A percentile compares a stretch with the other conserved stretches of the same genome.
phyloP scores from a whole-genome alignment of 2,113 vertebrate genomes.

The Xiphophorus maculatus region DNA sequence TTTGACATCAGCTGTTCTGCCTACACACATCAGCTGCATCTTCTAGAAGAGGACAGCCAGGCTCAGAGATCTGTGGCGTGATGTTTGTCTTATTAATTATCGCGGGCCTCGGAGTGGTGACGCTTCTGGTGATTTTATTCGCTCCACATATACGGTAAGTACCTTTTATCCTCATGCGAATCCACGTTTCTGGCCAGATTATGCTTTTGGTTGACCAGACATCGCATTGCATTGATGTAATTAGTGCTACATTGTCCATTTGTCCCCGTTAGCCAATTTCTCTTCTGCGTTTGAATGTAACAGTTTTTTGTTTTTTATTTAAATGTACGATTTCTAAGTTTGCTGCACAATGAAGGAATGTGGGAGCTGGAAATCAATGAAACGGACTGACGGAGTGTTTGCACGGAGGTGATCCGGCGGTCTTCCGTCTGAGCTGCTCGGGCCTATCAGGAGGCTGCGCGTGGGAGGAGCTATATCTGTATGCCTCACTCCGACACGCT shows the following conservation, averaged over 20 bases:
- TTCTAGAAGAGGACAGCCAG: slow-evolving; percentile 25
- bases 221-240: neutral
- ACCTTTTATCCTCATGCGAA: neutral
- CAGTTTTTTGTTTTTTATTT: neutral
- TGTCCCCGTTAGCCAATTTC: neutral
- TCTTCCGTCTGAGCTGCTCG: slow-evolving; percentile 39
- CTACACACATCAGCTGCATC: slow-evolving; percentile 37
- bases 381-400: slow-evolving; percentile 25
- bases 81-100: slow-evolving; percentile 73
- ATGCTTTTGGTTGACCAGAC: neutral
- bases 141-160: slow-evolving; percentile 86
- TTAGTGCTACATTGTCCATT: neutral
- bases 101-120: slow-evolving; percentile 72
- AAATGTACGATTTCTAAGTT: neutral
- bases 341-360: slow-evolving; percentile 2
- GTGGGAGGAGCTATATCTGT: slow-evolving; percentile 63
- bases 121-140: slow-evolving; percentile 78
- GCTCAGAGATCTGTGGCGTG: slow-evolving; percentile 16
- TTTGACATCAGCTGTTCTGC: slow-evolving; percentile 69
- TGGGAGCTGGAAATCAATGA: slow-evolving; percentile 34
- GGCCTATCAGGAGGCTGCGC: slow-evolving; percentile 58
- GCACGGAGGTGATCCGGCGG: slow-evolving; percentile 31
- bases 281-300: neutral
- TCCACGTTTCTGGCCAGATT: neutral
- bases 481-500: slow-evolving; percentile 11